Evolutionary conservation across 2,113 vertebrate species (phyloP), one percentile per base, ranked within the genome.

Genomic region (Cacatua alba): DNA sequence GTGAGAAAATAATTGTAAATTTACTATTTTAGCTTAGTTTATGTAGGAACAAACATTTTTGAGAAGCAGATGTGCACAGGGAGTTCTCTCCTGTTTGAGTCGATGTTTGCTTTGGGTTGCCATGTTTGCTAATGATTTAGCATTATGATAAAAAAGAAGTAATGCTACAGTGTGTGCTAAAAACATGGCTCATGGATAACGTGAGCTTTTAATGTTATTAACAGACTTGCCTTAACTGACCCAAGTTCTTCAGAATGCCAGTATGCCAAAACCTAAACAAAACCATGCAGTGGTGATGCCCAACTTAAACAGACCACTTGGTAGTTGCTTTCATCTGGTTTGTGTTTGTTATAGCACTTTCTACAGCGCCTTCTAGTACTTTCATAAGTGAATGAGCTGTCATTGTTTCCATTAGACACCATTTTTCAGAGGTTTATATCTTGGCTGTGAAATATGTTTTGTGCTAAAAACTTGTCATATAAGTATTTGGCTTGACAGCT

Each of bases 341-440:
- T 75, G 21, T 92, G 55, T 90, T 96, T 91, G 68, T 52, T 78
- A 24, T 5, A 71, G 57, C 39, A 75, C 75, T 48, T 96, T 83
- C 49, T 90, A 28, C 49, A 86, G 78, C 82, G 75, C 85, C 88
- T 94, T 88, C 8, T 21, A 13, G 13, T 37, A 63, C 81, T 80
- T 68, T 82, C 51, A 7, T 49, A 29, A 51, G 63, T 59, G 63
- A 94, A 87, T 43, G 62, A 91, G 69, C 83, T 94, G 92, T 94
- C 94, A 63, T 23, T 59, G 43, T 85, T 95, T 92, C 88, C 88
- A 48, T 91, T 62, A 89, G 81, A 70, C 91, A 69, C 37, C 70
- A 67, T 94, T 94, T 89, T 87, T 94, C 78, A 91, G 41, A 80
- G 78, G 48, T 92, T 95, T 92, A 67, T 92, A 29, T 70, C 86